Conservation (phyloP, 1,140 invertebrate species). For the Copidosoma floridanum region DNA sequence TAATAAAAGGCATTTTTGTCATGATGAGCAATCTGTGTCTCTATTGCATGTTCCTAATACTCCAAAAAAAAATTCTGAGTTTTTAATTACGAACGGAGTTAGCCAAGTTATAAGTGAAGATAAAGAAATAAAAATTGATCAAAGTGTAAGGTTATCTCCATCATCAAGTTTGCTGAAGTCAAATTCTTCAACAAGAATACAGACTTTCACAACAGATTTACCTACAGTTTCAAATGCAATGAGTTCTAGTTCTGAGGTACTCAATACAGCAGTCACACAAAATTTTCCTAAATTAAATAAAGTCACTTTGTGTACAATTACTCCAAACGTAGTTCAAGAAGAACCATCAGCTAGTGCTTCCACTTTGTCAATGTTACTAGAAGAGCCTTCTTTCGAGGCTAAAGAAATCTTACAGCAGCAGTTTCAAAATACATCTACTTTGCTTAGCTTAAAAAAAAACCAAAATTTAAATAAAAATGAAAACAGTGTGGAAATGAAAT, state of each 20-base stretch:
- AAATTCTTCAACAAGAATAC: conserved; percentile 45
- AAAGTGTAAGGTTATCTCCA: conserved; percentile 65
- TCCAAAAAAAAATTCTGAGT: conserved; percentile 25
- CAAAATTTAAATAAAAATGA: background rate
- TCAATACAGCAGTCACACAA: conserved; percentile 37
- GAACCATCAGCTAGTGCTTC: conserved; percentile 65
- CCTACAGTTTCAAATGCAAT: conserved; percentile 62
- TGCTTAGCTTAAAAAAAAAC: conserved; percentile 19
- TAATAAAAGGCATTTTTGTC: no score
- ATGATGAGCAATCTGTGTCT: no score
- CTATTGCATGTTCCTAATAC: conserved; percentile 22
- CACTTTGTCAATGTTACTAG: conserved; percentile 66
- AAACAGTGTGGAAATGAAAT: conserved; percentile 15
- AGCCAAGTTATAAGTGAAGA: conserved; percentile 24
- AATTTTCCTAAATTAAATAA: conserved; percentile 43
- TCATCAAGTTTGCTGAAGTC: conserved; percentile 79
- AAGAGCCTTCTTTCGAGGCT: conserved; percentile 50
- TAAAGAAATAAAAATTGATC: conserved; percentile 43
- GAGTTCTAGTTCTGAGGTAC: conserved; percentile 54
- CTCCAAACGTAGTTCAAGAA: conserved; percentile 52
- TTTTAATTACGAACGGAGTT: conserved; percentile 40
- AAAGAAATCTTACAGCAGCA: conserved; percentile 33
- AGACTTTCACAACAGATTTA: conserved; percentile 36
- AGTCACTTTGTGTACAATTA: no score
- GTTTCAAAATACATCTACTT: background rate